Conservation (phyloP, 2,888 invertebrate genomes). For the Philereme transversata region DNA sequence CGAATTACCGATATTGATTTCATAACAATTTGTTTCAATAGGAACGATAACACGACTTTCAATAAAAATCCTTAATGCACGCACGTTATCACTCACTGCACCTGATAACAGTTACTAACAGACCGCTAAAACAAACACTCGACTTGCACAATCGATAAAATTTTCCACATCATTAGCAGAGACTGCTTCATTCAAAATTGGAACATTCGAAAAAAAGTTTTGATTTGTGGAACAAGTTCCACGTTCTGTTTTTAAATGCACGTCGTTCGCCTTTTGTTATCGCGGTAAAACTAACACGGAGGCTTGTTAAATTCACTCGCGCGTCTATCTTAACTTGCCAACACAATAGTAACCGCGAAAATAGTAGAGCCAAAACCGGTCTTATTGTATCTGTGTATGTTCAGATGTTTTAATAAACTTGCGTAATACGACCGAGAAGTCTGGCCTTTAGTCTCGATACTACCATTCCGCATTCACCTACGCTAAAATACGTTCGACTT, state of each 20-base stretch:
- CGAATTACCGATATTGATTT: constrained; percentile 53
- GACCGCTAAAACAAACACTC: constrained; percentile 12
- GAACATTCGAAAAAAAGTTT: constrained; percentile 33
- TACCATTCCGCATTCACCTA: constrained; percentile 55
- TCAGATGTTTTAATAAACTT: constrained; percentile 58
- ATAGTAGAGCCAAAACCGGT: constrained; percentile 65
- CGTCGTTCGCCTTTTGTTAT: constrained; percentile 70
- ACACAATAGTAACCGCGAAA: constrained; percentile 65
- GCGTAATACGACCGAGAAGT: constrained; percentile 56
- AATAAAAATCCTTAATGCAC: constrained; percentile 46
- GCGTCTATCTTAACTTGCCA: constrained; percentile 57
- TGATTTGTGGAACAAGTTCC: constrained; percentile 29
- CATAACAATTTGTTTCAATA: constrained; percentile 37
- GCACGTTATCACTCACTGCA: constrained; percentile 29
- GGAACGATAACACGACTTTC: constrained; percentile 42
- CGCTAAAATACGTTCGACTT: constrained; percentile 55
- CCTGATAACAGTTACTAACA: constrained; percentile 38
- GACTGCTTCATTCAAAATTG: constrained; percentile 27
- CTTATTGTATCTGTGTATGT: constrained; percentile 52
- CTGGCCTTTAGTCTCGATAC: constrained; percentile 59
- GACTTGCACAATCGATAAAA: constrained; percentile 18
- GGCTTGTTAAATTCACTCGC: constrained; percentile 57
- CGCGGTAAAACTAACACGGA: constrained; percentile 64
- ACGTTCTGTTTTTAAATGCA: constrained; percentile 45
- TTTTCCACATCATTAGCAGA: constrained; percentile 37